Evolutionary conservation across 2,888 invertebrate species (phyloP), one percentile per base, ranked within the genome.

Genomic region (Temnothorax unifasciatus): DNA sequence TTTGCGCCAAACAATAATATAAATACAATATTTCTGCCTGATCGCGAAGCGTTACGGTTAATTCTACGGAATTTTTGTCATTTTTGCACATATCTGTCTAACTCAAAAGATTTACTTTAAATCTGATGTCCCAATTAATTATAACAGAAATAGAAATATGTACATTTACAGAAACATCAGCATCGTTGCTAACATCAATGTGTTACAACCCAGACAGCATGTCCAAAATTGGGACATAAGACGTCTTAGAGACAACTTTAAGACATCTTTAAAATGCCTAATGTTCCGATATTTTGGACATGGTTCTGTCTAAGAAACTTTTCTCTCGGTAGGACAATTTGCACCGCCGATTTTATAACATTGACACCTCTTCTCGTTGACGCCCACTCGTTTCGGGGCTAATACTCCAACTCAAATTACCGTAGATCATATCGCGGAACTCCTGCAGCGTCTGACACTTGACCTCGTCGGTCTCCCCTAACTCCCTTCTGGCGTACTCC

Each of bases 361-460:
- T 41, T 18, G 13, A 69, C n/a, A 41, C 18, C 15, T 21, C 38
- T 29, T 38, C 11, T 5, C 18, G 34, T 21, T 44, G 15, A 34
- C 29, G 18, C 34, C 38, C 9, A 15, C 0, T 71, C 21, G 6
- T 29, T 18, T 57, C 11, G n/a, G 41, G n/a, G 38, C 9, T 50
- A 47, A 34, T 29, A 6, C 5, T 38, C 15, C 54, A 63, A 52
- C 29, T 44, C 6, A 11, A 75, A 90, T 93, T 95, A 97, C 97
- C 97, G 92, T 96, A 96, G 91, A 98, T 97, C 96, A 97, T 96
- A 92, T 97, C 97, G 57, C 97, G 96, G 57, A 98, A 96, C 91
- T 98, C 97, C 88, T 96, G 96, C 81, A 98, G 95, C n/a, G 96
- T 96, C 92, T 96, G 96, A 59, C 96, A 96, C 88, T 96, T 96